Percentiles rank a stretch among this genome's conserved stretches.
phyloP scores from a whole-genome alignment of 2,113 vertebrate species.

The Tetraodon nigroviridis region DNA sequence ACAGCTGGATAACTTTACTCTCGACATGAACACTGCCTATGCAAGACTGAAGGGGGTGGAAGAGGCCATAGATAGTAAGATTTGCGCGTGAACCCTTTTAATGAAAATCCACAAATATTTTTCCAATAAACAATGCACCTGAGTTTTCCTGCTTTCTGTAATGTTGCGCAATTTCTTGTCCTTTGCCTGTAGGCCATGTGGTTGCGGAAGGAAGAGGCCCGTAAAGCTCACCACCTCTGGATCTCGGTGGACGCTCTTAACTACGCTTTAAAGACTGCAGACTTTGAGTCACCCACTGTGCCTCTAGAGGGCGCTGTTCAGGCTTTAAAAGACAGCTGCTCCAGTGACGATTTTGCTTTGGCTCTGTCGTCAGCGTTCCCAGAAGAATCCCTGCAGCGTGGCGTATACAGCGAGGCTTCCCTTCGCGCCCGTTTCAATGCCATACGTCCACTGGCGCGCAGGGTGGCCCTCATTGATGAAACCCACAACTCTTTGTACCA shows the following conservation, averaged over 20 bases:
- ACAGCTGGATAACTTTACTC: conserved; percentile 90
- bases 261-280: conserved; percentile 79
- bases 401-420: conserved; percentile 89
- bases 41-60: conserved; percentile 90
- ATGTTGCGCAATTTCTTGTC: not conserved
- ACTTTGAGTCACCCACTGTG: conserved; percentile 72
- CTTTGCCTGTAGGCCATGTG: conserved; percentile 79
- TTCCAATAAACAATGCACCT: no score
- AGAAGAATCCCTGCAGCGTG: conserved; percentile 80
- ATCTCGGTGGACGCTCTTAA: conserved; percentile 88
- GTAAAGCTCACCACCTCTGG: conserved; percentile 94
- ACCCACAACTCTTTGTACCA: conserved; percentile 92
- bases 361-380: conserved; percentile 82
- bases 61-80: conserved; percentile 93
- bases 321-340: conserved; percentile 77
- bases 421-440: conserved; percentile 83
- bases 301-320: conserved; percentile 80
- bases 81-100: no score
- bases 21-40: conserved; percentile 93
- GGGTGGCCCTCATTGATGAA: conserved; percentile 91
- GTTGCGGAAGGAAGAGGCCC: conserved; percentile 88
- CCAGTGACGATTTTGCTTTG: conserved; percentile 80
- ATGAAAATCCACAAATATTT: no score
- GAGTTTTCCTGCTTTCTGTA: no score
- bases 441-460: conserved; percentile 81